Conservation (phyloP, 2,113 vertebrate genomes). For the Crotalus tigris region DNA sequence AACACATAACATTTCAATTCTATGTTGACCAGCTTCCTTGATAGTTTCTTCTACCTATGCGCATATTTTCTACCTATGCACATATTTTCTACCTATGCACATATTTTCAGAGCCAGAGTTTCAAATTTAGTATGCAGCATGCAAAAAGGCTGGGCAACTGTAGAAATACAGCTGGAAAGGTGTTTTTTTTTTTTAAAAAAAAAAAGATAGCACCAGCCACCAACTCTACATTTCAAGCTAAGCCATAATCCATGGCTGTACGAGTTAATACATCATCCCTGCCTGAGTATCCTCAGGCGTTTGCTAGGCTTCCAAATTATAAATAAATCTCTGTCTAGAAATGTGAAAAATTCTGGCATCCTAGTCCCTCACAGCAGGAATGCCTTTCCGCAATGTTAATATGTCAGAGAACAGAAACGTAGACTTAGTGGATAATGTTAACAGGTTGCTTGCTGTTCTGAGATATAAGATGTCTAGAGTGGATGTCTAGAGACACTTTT, state of each 20-base stretch:
- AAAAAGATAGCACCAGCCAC: not conserved
- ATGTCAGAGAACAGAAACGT: not conserved
- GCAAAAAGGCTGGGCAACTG: not conserved
- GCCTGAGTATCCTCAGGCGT: not conserved
- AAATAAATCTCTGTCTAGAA: not conserved
- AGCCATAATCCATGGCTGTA: not conserved
- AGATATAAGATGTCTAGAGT: rapidly evolving
- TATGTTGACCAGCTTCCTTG: not conserved
- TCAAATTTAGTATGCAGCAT: rapidly evolving
- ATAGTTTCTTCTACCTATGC: not conserved
- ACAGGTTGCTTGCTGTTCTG: not conserved
- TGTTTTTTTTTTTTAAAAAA: not conserved
- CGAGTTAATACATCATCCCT: not conserved
- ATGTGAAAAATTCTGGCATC: not conserved
- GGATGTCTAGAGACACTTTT: not conserved
- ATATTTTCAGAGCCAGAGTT: not conserved
- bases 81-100: not conserved
- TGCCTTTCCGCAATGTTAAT: rapidly evolving
- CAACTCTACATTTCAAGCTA: not conserved
- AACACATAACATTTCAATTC: not conserved
- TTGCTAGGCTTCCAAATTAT: not conserved
- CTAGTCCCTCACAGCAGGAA: not conserved
- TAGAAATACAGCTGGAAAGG: not conserved
- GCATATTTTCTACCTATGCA: not conserved
- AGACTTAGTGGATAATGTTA: not conserved